These are phyloP conservation scores for Entomyzon cyanotis DNA, from an alignment of 2,113 vertebrate species.

Conservation along the genomic window DNA sequence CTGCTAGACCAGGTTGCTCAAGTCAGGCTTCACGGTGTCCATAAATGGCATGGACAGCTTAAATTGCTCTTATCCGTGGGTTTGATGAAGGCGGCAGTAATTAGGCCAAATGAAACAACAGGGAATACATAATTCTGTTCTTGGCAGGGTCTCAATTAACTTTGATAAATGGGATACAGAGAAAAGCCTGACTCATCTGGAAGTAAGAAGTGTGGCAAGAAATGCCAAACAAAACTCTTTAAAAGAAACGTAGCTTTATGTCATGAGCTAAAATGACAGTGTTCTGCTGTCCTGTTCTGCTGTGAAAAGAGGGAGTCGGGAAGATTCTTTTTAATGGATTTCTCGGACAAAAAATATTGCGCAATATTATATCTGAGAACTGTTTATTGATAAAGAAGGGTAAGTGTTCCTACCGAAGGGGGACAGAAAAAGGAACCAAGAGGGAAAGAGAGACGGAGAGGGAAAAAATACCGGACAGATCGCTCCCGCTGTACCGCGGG, in stretches of 20 bases:
- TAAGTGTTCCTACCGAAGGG: too few relatives aligned
- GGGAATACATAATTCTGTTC: not conserved
- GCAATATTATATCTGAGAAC: too few relatives aligned
- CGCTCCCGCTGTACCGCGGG: too few relatives aligned
- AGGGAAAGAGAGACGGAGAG: too few relatives aligned
- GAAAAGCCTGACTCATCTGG: not conserved
- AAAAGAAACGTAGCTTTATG: not conserved
- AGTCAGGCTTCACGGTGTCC: not conserved
- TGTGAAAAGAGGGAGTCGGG: too few relatives aligned
- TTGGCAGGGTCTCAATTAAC: not conserved
- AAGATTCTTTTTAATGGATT: too few relatives aligned
- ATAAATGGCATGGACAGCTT: not conserved
- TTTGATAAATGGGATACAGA: not conserved
- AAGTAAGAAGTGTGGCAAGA: not conserved
- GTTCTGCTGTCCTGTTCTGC: too few relatives aligned
- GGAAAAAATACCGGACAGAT: too few relatives aligned
- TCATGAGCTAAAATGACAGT: not conserved
- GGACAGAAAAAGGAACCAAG: too few relatives aligned
- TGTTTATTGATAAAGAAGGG: too few relatives aligned
- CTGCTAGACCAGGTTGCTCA: not conserved
- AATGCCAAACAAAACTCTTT: not conserved
- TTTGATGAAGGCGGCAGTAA: not conserved
- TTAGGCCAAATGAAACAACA: not conserved
- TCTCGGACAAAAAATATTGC: too few relatives aligned
- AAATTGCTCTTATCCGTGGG: not conserved